These are phyloP conservation scores for Microtus montanus DNA, from an alignment of 2,113 vertebrate genomes.

Conservation along the genomic window DNA sequence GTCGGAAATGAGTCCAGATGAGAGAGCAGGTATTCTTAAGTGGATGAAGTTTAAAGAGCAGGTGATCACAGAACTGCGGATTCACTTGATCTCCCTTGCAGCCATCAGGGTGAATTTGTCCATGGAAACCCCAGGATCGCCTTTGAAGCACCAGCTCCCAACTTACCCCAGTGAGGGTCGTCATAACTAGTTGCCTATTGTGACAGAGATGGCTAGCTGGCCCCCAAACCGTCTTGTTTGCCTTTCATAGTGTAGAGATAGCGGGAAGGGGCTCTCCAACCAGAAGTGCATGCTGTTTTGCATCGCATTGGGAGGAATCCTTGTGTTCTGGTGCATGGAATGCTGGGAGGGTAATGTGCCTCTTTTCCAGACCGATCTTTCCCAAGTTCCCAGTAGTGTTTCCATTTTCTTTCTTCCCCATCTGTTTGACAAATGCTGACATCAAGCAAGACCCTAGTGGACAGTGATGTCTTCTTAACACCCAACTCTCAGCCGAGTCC, in stretches of 20 bases:
- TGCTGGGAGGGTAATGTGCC: neutral
- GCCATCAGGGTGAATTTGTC: conserved; percentile 12
- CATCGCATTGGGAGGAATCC: neutral
- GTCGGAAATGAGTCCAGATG: conserved; percentile 66
- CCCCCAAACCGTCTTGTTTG: neutral
- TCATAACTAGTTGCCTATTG: neutral
- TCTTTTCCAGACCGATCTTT: neutral
- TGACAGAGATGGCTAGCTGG: neutral
- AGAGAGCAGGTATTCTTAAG: conserved; percentile 19
- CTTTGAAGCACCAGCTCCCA: neutral
- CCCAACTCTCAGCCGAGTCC: neutral
- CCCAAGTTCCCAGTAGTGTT: neutral
- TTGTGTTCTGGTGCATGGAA: neutral
- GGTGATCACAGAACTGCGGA: conserved; percentile 22
- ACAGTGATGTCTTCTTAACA: neutral
- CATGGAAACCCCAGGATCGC: neutral
- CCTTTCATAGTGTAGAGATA: neutral
- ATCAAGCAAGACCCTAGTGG: neutral
- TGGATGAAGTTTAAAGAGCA: conserved; percentile 39
- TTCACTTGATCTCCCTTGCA: neutral
- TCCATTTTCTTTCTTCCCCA: neutral
- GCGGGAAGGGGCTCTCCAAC: neutral
- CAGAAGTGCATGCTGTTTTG: neutral
- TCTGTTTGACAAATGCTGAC: neutral
- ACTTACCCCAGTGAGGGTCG: neutral